Percentiles rank a stretch among this genome's conserved stretches.
Evolutionary conservation across 2,797 vertebrate species (phyloP).

Genomic region (Amblyraja radiata): DNA sequence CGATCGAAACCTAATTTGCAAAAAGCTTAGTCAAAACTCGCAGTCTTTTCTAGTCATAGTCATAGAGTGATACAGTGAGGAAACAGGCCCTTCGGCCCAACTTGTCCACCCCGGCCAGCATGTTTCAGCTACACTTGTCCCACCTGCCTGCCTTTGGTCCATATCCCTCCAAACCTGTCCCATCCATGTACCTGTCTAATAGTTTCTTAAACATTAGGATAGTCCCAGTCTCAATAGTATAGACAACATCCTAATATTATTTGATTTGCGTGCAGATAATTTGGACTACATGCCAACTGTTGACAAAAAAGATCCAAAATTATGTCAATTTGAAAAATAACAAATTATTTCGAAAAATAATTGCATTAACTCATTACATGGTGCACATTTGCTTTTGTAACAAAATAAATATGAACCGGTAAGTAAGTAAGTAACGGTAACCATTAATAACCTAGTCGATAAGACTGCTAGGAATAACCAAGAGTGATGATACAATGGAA

Average conservation of each 20-base stretch:
- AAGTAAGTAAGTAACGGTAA: background rate
- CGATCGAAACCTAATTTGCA: background rate
- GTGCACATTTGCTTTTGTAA: background rate
- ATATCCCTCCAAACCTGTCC: too few species aligned
- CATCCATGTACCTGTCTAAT: too few species aligned
- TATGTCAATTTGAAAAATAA: too few species aligned
- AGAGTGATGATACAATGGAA: background rate
- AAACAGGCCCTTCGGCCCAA: too few species aligned
- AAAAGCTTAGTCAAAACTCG: background rate
- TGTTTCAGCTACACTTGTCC: too few species aligned
- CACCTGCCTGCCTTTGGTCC: too few species aligned
- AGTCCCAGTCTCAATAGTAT: too few species aligned
- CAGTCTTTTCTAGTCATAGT: background rate
- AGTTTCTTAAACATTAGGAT: too few species aligned
- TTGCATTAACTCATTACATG: background rate
- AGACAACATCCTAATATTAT: too few species aligned
- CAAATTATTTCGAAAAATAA: too few species aligned
- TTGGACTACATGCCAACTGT: background rate
- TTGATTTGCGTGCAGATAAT: background rate
- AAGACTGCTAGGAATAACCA: background rate
- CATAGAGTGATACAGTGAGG: too few species aligned
- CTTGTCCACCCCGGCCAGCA: too few species aligned
- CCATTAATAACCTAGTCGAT: background rate
- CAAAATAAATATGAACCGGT: background rate
- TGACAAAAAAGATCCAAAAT: background rate